phyloP scores from a whole-genome alignment of 23 tunicate genomes.

The Ciona savignyi region DNA sequence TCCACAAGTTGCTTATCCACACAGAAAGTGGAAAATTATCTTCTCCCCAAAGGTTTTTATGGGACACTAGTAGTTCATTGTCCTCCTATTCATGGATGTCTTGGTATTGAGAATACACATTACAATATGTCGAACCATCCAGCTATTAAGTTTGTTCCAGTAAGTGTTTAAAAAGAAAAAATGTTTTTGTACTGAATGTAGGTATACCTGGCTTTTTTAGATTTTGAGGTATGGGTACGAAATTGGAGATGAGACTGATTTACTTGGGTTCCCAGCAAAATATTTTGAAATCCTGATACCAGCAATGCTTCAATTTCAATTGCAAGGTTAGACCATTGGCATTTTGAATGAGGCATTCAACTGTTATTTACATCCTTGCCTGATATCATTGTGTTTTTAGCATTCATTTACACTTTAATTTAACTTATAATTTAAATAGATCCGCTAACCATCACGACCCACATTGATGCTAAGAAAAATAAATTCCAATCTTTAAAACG shows the following conservation, averaged over 20 bases:
- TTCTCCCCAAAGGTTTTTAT: slow-evolving; percentile 24
- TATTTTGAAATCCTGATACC: neutral
- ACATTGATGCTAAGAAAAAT: too few species aligned
- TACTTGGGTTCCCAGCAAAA: neutral
- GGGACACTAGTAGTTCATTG: slow-evolving; percentile 6
- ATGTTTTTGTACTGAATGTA: too few species aligned
- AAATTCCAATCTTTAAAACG: too few species aligned
- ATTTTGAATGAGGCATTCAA: too few species aligned
- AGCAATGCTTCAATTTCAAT: neutral
- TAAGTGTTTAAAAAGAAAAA: too few species aligned
- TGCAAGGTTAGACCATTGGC: too few species aligned
- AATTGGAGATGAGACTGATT: neutral
- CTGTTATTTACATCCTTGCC: too few species aligned
- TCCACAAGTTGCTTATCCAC: neutral
- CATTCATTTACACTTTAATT: too few species aligned
- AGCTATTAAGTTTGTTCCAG: slow-evolving; percentile 6
- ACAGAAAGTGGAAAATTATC: neutral
- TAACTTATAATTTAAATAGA: too few species aligned
- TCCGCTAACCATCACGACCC: too few species aligned
- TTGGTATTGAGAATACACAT: neutral
- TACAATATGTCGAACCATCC: neutral
- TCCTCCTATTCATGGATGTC: neutral
- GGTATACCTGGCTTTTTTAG: too few species aligned
- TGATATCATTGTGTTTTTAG: too few species aligned
- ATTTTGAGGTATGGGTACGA: neutral